Conservation (phyloP, 2,113 vertebrate species). For the Cettia cetti region DNA sequence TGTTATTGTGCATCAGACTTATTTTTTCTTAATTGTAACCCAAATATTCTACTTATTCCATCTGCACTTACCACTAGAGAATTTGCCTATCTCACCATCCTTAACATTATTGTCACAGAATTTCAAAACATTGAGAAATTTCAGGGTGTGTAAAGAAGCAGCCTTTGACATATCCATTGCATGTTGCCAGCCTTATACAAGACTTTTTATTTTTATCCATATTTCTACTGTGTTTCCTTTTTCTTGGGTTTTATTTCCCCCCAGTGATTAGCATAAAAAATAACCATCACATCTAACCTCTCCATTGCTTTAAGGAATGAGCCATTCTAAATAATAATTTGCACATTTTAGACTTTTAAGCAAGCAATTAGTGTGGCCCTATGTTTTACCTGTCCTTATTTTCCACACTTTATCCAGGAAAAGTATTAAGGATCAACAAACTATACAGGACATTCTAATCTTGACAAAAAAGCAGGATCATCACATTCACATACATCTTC, state of each 20-base stretch:
- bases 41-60: not conserved
- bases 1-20: not conserved
- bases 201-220: not conserved
- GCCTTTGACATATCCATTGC: not conserved
- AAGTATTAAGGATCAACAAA: not conserved
- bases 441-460: not conserved
- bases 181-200: not conserved
- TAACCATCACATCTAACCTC: not conserved
- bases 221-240: not conserved
- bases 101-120: not conserved
- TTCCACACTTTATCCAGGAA: not conserved
- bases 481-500: not conserved
- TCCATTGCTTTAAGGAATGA: not conserved
- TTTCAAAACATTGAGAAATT: not conserved
- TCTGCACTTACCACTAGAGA: not conserved
- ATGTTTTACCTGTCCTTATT: not conserved
- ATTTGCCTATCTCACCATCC: not conserved
- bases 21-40: too few species aligned
- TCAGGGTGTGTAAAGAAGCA: not conserved
- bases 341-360: not conserved
- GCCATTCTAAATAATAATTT: not conserved
- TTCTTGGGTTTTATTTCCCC: not conserved
- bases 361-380: not conserved
- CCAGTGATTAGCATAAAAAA: not conserved
- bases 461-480: not conserved